phyloP scores from a whole-genome alignment of 2,888 invertebrate genomes.

The Calliopum simillimum region DNA sequence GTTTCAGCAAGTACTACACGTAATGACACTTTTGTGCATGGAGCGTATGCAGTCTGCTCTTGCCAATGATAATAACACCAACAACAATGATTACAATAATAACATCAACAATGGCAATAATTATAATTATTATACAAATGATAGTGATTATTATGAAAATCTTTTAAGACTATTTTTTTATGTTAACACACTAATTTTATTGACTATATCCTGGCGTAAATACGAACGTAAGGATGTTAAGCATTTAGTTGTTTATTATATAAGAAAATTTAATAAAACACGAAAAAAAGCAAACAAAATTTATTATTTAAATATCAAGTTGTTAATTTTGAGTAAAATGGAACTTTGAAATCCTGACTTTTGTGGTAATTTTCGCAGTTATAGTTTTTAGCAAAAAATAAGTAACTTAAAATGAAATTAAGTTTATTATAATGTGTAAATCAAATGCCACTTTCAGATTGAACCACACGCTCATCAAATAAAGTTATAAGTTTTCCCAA shows the following conservation, averaged over 20 bases:
- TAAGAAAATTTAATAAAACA: slow-evolving; percentile 56
- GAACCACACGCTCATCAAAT: too few species aligned
- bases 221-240: slow-evolving; percentile 56
- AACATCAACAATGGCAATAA: slow-evolving; percentile 28
- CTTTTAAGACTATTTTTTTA: slow-evolving; percentile 62
- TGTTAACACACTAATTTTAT: slow-evolving; percentile 59
- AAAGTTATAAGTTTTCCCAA: too few species aligned
- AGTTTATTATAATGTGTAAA: too few species aligned
- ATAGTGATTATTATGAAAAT: slow-evolving; percentile 44
- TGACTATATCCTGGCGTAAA: slow-evolving; percentile 56
- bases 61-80: slow-evolving; percentile 42
- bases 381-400: too few species aligned
- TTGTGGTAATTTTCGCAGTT: too few species aligned
- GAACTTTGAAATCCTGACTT: too few species aligned
- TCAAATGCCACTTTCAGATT: too few species aligned
- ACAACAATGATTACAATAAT: slow-evolving; percentile 28
- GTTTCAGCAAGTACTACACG: slow-evolving; percentile 55
- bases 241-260: slow-evolving; percentile 55
- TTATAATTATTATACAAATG: slow-evolving; percentile 15
- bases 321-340: too few species aligned
- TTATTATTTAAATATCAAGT: too few species aligned
- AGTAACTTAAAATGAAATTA: too few species aligned
- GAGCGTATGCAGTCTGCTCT: slow-evolving; percentile 43
- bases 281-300: slow-evolving; percentile 55
- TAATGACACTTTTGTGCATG: slow-evolving; percentile 46